A percentile compares a stretch with the other conserved stretches of the same genome.
phyloP scores from a whole-genome alignment of 2,888 invertebrate genomes.

The Hemaris fuciformis region DNA sequence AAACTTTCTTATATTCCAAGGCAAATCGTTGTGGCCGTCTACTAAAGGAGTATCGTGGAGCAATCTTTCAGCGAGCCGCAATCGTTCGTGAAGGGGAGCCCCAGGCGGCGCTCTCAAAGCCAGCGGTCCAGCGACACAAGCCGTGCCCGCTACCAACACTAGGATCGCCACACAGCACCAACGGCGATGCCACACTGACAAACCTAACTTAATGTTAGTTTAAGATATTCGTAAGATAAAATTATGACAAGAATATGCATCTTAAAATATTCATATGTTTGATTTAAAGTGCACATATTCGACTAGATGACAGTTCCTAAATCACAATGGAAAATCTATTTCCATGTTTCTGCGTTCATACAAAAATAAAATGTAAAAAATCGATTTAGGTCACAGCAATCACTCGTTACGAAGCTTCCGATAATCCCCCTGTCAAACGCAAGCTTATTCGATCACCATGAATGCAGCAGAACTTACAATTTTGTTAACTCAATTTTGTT shows the following conservation, averaged over 20 bases:
- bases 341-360: slow-evolving; percentile 1
- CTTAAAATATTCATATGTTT: not conserved
- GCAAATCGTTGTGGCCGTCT: slow-evolving; percentile 94
- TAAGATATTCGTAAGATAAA: not conserved
- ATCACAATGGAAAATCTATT: not conserved
- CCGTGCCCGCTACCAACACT: slow-evolving; percentile 88
- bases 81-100: slow-evolving; percentile 88
- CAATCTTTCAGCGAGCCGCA: slow-evolving; percentile 87
- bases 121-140: slow-evolving; percentile 90
- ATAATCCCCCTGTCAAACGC: slow-evolving; percentile 69
- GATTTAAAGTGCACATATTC: not conserved
- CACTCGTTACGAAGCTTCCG: slow-evolving; percentile 53
- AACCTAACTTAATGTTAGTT: slow-evolving; percentile 41
- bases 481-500: not conserved
- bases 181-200: slow-evolving; percentile 81
- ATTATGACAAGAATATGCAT: not conserved
- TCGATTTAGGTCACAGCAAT: slow-evolving; percentile 52
- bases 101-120: slow-evolving; percentile 89
- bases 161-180: slow-evolving; percentile 90
- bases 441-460: slow-evolving; percentile 44
- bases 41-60: slow-evolving; percentile 89
- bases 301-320: not conserved
- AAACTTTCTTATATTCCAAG: slow-evolving; percentile 95
- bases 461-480: slow-evolving; percentile 14
- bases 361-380: slow-evolving; percentile 5